Base-by-base conservation (phyloP, 2,113 vertebrate species). In the Drymodes brunneopygia region DNA sequence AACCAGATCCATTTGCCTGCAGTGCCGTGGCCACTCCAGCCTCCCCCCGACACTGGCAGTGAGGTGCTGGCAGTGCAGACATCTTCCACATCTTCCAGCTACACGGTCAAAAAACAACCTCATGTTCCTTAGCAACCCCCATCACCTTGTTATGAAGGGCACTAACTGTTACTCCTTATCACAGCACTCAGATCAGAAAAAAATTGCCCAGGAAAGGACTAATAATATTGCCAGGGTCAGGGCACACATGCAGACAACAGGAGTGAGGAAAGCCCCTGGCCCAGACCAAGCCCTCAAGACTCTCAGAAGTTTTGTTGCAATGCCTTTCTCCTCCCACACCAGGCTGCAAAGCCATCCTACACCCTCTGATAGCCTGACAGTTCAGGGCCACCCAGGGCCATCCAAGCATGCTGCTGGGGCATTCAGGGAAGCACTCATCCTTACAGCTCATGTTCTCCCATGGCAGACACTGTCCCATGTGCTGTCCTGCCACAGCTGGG, bases 391-490 rank as follows among this genome's bases (percentile, higher is more conserved):
- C 22, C 6, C n/a, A n/a, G 1, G 6, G 15, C 45, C n/a, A 14
- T 1, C 0, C 1, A 9, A 22, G 9, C 53, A 35, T 61, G 24
- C 38, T 62, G 58, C 7, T 8, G 18, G 48, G 27, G 10, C 3
- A 1, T 14, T 18, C 3, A 3, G 25, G n/a, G 40, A 71, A 75
- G 22, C 12, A 10, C 8, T 36, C 8, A 1, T 9, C 9, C 70
- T 53, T 13, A 35, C 24, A 64, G 35, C 5, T 8, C 11, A 7
- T 29, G 3, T 10, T 67, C 13, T 73, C 20, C 15, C 0, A 0
- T 14, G 12, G 5, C 5, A 71, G 27, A 58, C 3, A 1, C 15
- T 13, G 48, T 25, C 10, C 40, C 16, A 5, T 2, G 25, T n/a
- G 31, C 11, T 73, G 33, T 20, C 27, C 28, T 31, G 10, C 12